A percentile compares a stretch with the other conserved stretches of the same genome.
Evolutionary conservation across 2,113 vertebrate genomes (phyloP).

Genomic region (Pandion haliaetus): DNA sequence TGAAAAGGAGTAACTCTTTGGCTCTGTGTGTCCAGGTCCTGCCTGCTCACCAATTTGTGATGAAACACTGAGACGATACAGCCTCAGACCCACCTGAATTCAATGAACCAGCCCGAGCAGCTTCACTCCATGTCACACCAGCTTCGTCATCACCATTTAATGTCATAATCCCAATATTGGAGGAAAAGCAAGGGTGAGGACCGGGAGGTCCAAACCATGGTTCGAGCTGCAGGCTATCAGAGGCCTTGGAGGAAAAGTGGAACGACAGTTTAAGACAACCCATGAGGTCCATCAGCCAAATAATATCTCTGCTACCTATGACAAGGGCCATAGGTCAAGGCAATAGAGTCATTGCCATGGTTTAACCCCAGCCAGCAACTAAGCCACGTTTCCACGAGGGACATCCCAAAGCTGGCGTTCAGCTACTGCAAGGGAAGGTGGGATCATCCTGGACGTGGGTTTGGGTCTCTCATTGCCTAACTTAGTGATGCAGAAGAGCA

Average conservation of each 20-base stretch:
- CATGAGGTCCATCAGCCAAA: not conserved
- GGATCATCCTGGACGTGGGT: not conserved
- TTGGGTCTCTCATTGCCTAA: not conserved
- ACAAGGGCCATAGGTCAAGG: not conserved
- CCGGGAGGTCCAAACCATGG: accelerated
- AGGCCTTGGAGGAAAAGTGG: not conserved
- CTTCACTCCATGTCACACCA: not conserved
- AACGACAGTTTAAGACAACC: not conserved
- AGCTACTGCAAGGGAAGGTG: not conserved
- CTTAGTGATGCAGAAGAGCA: not conserved
- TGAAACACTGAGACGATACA: not conserved
- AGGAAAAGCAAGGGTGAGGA: not conserved
- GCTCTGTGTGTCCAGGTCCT: not conserved
- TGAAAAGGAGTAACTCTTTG: not conserved
- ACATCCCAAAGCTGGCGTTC: not conserved
- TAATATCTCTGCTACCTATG: not conserved
- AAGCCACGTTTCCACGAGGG: not conserved
- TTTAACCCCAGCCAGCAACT: too few species aligned
- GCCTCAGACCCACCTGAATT: not conserved
- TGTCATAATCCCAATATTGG: not conserved
- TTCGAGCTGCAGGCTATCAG: not conserved
- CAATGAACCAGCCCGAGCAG: not conserved
- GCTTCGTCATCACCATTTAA: accelerated
- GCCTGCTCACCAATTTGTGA: not conserved
- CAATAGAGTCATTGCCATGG: too few species aligned